Percentiles rank a stretch among this genome's conserved stretches.
phyloP scores from a whole-genome alignment of 2,113 vertebrate species.

The Eclectus roratus region DNA sequence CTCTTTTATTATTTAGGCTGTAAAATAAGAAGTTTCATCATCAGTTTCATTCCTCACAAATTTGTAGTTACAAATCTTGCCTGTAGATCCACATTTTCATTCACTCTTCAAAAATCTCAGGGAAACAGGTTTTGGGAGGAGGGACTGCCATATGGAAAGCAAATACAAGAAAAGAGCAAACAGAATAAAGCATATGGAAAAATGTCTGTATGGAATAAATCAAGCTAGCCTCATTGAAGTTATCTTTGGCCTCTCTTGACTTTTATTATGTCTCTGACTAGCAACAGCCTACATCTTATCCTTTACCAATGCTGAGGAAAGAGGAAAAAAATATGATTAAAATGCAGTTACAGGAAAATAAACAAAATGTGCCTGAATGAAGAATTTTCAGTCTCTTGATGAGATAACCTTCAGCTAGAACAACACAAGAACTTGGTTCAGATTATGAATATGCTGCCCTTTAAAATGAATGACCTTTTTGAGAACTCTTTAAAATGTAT shows the following conservation, averaged over 20 bases:
- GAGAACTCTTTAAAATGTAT: background rate
- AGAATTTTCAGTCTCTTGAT: background rate
- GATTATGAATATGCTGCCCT: background rate
- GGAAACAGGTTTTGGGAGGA: slow-evolving; percentile 21
- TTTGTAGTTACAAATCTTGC: background rate
- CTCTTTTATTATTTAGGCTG: background rate
- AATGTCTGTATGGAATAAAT: slow-evolving; percentile 42
- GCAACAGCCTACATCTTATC: background rate
- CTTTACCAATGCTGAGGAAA: background rate
- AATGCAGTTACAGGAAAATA: background rate
- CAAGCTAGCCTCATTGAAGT: slow-evolving; percentile 10
- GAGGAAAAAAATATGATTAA: background rate
- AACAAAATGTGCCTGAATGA: background rate
- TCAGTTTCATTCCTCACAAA: background rate
- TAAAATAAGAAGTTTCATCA: background rate
- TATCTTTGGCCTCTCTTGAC: slow-evolving; percentile 4
- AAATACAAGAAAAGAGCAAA: slow-evolving; percentile 37
- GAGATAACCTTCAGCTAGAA: background rate
- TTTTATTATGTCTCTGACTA: slow-evolving; percentile 4
- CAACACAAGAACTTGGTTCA: background rate
- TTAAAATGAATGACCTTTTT: background rate
- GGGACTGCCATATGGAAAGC: slow-evolving; percentile 24
- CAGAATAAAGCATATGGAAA: slow-evolving; percentile 33
- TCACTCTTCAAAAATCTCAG: background rate
- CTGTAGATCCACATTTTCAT: background rate